Evolutionary conservation across 2,113 vertebrate genomes (phyloP).

Genomic region (Phrynocephalus versicolor): DNA sequence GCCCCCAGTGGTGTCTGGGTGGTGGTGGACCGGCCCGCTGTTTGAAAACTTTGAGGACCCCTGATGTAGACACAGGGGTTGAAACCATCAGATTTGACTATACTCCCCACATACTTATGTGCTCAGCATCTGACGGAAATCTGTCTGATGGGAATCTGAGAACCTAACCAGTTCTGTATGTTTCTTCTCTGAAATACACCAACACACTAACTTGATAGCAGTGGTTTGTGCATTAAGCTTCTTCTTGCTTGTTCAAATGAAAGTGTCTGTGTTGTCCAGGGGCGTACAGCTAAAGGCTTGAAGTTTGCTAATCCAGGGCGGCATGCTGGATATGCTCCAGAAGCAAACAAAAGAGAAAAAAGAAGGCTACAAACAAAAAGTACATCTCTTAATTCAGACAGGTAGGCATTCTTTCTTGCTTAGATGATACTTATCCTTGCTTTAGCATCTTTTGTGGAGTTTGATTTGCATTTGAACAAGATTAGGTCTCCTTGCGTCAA

Average conservation of each 20-base stretch:
- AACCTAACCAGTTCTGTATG: slow-evolving; percentile 2
- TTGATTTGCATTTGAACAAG: background rate
- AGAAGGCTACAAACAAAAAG: slow-evolving; percentile 76
- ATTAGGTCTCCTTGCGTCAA: background rate
- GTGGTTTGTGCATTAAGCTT: background rate
- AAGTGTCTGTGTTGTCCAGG: slow-evolving; percentile 70
- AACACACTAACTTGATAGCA: background rate
- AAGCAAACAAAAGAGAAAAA: slow-evolving; percentile 83
- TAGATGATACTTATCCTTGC: background rate
- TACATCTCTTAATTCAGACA: slow-evolving; percentile 72
- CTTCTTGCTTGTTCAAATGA: slow-evolving; percentile 37
- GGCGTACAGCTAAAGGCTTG: slow-evolving; percentile 82
- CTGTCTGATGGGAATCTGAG: background rate
- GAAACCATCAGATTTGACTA: background rate
- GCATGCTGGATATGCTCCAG: slow-evolving; percentile 82
- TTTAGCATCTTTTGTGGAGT: background rate
- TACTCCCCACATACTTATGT: background rate
- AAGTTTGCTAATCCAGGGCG: slow-evolving; percentile 84
- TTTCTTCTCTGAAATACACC: background rate
- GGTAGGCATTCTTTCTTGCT: slow-evolving; percentile 57
- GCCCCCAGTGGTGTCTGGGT: too few relatives aligned
- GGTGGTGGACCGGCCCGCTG: too few relatives aligned
- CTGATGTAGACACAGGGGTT: too few relatives aligned
- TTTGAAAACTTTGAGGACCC: too few relatives aligned
- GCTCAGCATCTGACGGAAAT: background rate